Base-by-base conservation (phyloP, 2,113 vertebrate genomes). In the Muntiacus reevesi region DNA sequence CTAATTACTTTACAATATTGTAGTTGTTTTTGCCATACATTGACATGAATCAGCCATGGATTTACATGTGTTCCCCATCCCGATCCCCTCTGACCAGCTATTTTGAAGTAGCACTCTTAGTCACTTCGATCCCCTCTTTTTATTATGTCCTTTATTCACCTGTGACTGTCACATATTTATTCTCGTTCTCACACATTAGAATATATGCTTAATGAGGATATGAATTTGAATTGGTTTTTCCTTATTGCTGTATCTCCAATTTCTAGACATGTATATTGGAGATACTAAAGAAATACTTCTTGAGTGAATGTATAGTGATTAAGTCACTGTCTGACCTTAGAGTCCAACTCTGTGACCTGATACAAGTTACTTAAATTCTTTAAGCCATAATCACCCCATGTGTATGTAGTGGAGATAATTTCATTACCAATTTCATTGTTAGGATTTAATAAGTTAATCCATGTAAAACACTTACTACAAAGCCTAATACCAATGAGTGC, bases 181-280 rank as follows among this genome's bases (percentile, higher is more conserved):
- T 97, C 9, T 47, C 17, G 28, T 95, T 94, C 45, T 85, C 47
- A 78, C 17, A 74, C n/a, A 52, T 81, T 79, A 59, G 40, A 78
- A 14, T 91, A 89, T 43, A 47, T 92, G 33, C 52, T 86, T 89
- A 23, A 47, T 25, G 36, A 85, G 25, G 28, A 57, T 40, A 95
- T 59, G 67, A 86, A 89, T 95, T 94, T 89, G 67, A 33, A 62
- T 94, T n/a, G 86, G 7, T 64, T 97, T 97, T 97, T 74, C 14
- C 14, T 79, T 16, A 64, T 9, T 93, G 60, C 50, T 50, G 0
- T 43, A 45, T 97, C 27, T 92, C 11, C 27, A 76, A n/a, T 76
- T 76, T 97, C 74, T 94, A 30, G 59, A 94, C 57, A 89, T 90
- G 21, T 94, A 71, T 84, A 60, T 67, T 88, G 87, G 83, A 71